Percentiles rank a stretch among this genome's conserved stretches.
These are phyloP conservation scores for Lophotis ruficrista DNA, from an alignment of 2,113 vertebrate species.

Conservation along the genomic window DNA sequence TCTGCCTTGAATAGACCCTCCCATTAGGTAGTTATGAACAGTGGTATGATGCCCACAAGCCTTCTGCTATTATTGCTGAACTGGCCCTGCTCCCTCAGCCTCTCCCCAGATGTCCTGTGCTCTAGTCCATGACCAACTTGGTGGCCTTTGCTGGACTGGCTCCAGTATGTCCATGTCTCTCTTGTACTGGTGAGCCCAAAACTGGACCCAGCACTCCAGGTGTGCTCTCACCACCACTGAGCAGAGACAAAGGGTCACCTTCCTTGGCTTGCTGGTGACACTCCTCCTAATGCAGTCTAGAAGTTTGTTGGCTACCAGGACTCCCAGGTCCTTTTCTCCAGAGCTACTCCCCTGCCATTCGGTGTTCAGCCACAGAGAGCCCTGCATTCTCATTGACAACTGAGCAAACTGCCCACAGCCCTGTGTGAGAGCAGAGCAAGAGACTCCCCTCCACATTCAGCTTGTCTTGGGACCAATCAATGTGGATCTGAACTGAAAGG, in stretches of 20 bases:
- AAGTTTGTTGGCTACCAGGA: background rate
- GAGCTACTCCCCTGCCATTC: background rate
- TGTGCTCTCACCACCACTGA: background rate
- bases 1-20: background rate
- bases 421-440: background rate
- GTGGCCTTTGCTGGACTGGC: background rate
- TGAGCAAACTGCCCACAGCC: accelerated
- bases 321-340: background rate
- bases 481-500: background rate
- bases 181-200: background rate
- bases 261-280: background rate
- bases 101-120: accelerated
- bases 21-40: accelerated
- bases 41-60: background rate
- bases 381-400: background rate
- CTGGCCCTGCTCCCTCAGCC: background rate
- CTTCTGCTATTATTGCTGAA: background rate
- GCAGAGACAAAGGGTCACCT: background rate
- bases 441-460: background rate
- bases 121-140: background rate
- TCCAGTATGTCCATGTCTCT: background rate
- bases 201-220: background rate
- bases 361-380: background rate
- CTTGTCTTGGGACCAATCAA: background rate
- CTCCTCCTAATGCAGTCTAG: background rate